Conservation (phyloP, 2,113 vertebrate species). For the Ibidorhyncha struthersii region DNA sequence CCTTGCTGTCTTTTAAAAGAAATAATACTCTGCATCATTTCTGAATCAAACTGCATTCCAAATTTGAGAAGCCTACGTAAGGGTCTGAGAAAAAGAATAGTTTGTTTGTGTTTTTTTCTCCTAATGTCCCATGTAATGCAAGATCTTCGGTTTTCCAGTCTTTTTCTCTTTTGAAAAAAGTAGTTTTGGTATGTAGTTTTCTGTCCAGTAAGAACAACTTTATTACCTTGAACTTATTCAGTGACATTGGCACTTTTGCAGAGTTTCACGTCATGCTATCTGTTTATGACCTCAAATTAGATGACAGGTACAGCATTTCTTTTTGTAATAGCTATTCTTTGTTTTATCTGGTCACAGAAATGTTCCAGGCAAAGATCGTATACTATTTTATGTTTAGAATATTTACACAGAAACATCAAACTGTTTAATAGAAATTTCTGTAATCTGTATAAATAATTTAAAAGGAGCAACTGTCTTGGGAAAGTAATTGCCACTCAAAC, state of each 20-base stretch:
- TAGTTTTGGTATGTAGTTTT: neutral
- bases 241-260: neutral
- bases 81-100: neutral
- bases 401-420: neutral
- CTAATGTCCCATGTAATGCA: neutral
- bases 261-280: neutral
- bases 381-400: neutral
- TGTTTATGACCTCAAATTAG: neutral
- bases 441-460: neutral
- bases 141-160: neutral
- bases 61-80: neutral
- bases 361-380: neutral
- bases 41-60: neutral
- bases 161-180: neutral
- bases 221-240: neutral
- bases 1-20: neutral
- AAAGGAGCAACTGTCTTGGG: neutral
- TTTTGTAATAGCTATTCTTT: neutral
- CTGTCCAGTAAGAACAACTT: neutral
- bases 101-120: too few species aligned
- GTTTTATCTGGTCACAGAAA: neutral
- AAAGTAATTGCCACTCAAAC: neutral
- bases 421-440: neutral
- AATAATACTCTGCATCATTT: neutral
- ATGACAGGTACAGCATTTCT: neutral